A percentile compares a stretch with the other conserved stretches of the same genome.
Evolutionary conservation across 2,113 vertebrate species (phyloP).

Genomic region (Thunnus maccoyii): DNA sequence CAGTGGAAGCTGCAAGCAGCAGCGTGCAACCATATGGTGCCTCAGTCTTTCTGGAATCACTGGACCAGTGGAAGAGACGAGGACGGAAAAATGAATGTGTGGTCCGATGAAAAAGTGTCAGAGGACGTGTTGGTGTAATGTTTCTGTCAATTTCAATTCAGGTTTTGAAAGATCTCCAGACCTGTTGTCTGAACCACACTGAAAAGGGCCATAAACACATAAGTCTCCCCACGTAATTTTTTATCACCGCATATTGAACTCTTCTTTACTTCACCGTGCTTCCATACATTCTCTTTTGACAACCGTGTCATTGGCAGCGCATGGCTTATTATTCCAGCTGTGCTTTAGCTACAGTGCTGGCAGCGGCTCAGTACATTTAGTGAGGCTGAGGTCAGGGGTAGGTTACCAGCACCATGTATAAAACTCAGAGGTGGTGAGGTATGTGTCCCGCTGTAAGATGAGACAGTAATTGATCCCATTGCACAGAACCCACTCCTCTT

Average conservation of each 20-base stretch:
- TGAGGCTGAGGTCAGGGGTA: slow-evolving; percentile 55
- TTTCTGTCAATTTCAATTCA: slow-evolving; percentile 37
- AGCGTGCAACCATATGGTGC: slow-evolving; percentile 45
- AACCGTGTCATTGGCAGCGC: slow-evolving; percentile 36
- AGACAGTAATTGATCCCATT: slow-evolving; percentile 52
- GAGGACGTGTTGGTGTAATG: slow-evolving; percentile 12
- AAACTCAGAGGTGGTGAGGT: slow-evolving; percentile 32
- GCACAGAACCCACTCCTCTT: slow-evolving; percentile 13
- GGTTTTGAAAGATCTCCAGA: slow-evolving; percentile 4
- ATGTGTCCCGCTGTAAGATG: slow-evolving; percentile 24
- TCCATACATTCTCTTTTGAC: slow-evolving; percentile 32
- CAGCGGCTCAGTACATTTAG: slow-evolving; percentile 40
- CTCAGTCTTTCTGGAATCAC: slow-evolving; percentile 35
- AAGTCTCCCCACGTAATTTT: not conserved
- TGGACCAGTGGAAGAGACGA: slow-evolving; percentile 22
- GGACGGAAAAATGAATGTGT: slow-evolving; percentile 29
- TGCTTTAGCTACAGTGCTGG: slow-evolving; percentile 47
- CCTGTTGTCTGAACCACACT: not conserved
- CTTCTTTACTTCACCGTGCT: slow-evolving; percentile 14
- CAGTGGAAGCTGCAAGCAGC: slow-evolving; percentile 32
- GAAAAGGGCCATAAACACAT: slow-evolving; percentile 20
- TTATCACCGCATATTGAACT: slow-evolving; percentile 15
- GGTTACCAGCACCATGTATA: slow-evolving; percentile 36
- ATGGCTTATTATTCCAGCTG: slow-evolving; percentile 61
- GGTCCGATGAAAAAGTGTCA: slow-evolving; percentile 22